Base-by-base conservation (phyloP, 92 coral and sea anemone species). In the Muricea muricata region DNA sequence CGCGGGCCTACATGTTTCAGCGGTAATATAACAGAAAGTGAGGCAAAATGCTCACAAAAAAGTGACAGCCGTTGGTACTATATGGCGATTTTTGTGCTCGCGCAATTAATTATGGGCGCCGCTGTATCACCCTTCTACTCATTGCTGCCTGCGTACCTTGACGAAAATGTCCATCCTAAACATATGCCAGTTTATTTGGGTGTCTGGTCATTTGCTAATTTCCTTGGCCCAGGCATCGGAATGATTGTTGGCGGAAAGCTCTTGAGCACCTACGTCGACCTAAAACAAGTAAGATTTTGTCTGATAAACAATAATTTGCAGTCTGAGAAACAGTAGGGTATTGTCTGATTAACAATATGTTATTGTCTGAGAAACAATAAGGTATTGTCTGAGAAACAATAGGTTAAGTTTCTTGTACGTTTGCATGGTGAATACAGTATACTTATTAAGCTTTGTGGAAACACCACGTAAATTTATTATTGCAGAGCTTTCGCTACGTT, bases 221-320 rank as follows among this genome's bases (percentile, higher is more conserved):
- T 86, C 71, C 79, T 92, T n/a, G 95, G 95, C 47, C 95, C 95
- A 25, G 95, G 91, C 4, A 18, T 92, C 21, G 95, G 95, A 0
- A 71, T 81, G 24, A 65, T 88, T 21, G 25, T 89, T 6, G 95
- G 91, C 35, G 95, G 93, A 9, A 73, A 92, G 12, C 41, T 84
- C 29, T 63, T 92, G 2, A 84, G 87, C 4, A 52, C 89, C 7
- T 92, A 66, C 54, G 91, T 92, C 31, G 93, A 92, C 57, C 32
- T 92, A 4, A 48, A 78, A 45, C 87, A 77, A 92, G 94, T 92
- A 91, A 13, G n/a, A n/a, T n/a, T n/a, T n/a, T n/a, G n/a, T n/a
- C n/a, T n/a, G n/a, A n/a, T n/a, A n/a, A n/a, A n/a, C n/a, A n/a
- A n/a, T n/a, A n/a, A n/a, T n/a, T n/a, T n/a, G n/a, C n/a, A n/a